Conservation (phyloP, 2,888 invertebrate genomes). For the Tillus elongatus region DNA sequence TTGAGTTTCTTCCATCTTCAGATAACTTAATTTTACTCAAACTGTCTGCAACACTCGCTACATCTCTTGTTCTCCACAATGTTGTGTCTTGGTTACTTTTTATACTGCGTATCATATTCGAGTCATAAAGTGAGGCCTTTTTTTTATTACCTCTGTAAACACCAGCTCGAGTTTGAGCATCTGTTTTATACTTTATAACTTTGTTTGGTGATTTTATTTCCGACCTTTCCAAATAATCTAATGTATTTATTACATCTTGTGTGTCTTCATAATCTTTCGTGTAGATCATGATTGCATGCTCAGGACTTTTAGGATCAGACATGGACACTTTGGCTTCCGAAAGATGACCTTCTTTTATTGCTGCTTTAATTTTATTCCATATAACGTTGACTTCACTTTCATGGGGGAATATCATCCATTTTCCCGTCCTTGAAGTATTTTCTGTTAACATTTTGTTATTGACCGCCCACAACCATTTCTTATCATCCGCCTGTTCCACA, state of each 20-base stretch:
- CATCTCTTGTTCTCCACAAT: no score
- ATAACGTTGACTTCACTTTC: background rate
- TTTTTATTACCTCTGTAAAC: no score
- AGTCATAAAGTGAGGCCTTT: no score
- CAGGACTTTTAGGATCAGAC: background rate
- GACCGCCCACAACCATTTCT: slow-evolving; percentile 7
- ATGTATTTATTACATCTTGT: slow-evolving; percentile 8
- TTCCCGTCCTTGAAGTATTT: slow-evolving; percentile 4
- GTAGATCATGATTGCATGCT: slow-evolving; percentile 9
- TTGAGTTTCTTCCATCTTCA: no score
- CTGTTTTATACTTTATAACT: slow-evolving; percentile 10
- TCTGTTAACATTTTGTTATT: slow-evolving; percentile 6
- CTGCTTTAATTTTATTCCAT: slow-evolving; percentile 9
- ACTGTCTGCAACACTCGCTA: no score
- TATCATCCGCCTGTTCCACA: no score
- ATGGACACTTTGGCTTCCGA: slow-evolving; percentile 6
- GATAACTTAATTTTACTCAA: no score
- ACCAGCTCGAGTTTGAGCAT: slow-evolving; percentile 6
- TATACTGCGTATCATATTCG: no score
- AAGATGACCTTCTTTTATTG: slow-evolving; percentile 4
- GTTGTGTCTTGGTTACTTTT: no score
- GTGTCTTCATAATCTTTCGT: slow-evolving; percentile 8
- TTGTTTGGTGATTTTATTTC: slow-evolving; percentile 5
- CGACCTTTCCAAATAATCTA: slow-evolving; percentile 8
- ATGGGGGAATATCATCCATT: slow-evolving; percentile 11